phyloP scores from a whole-genome alignment of 2,888 invertebrate species.

The Drosophila mimetica region DNA sequence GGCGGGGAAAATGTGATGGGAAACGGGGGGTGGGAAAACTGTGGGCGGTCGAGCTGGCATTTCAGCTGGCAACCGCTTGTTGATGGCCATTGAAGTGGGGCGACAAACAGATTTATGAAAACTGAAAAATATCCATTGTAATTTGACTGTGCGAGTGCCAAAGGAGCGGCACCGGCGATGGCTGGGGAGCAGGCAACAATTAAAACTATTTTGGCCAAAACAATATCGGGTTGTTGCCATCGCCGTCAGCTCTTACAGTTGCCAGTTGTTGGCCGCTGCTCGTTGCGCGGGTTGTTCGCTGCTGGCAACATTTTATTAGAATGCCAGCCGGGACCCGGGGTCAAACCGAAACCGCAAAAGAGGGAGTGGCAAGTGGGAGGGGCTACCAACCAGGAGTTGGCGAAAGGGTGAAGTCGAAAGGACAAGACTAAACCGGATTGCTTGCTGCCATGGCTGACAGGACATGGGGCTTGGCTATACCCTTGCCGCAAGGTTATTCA shows the following conservation, averaged over 20 bases:
- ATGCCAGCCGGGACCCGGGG: conserved; percentile 60
- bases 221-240: conserved; percentile 68
- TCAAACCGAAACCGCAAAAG: conserved; percentile 70
- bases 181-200: conserved; percentile 53
- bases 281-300: conserved; percentile 52
- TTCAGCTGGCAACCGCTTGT: conserved; percentile 11
- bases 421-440: conserved; percentile 75
- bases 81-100: conserved; percentile 48
- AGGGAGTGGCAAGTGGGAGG: conserved; percentile 2
- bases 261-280: conserved; percentile 21
- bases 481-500: conserved; percentile 29
- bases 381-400: conserved; percentile 5
- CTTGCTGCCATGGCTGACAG: conserved; percentile 70
- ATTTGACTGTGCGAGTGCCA: conserved; percentile 52
- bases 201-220: conserved; percentile 77
- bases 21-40: conserved; percentile 8
- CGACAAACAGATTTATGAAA: conserved; percentile 77
- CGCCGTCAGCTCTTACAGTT: conserved; percentile 29
- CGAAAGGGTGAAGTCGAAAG: background rate
- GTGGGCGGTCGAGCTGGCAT: background rate
- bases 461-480: conserved; percentile 49
- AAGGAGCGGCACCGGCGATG: conserved; percentile 10
- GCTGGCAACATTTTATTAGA: conserved; percentile 74
- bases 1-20: background rate
- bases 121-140: conserved; percentile 70